Conservation (phyloP, 2,113 vertebrate species). For the Pangasianodon hypophthalmus region DNA sequence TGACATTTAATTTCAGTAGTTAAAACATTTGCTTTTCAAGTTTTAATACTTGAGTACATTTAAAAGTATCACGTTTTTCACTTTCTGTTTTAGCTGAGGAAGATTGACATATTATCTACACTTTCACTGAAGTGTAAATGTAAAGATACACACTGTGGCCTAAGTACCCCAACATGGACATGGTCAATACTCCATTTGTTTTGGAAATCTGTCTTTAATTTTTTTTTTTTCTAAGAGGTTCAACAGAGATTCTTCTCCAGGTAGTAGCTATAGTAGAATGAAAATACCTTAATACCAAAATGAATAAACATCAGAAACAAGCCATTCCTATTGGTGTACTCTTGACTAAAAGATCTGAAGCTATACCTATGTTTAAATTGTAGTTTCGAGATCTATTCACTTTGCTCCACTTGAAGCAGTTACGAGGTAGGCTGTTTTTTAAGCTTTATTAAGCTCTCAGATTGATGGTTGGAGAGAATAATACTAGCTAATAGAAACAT, state of each 20-base stretch:
- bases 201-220: background rate
- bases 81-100: background rate
- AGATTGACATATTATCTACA: too few relatives aligned
- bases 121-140: too few relatives aligned
- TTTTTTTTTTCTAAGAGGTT: too few relatives aligned
- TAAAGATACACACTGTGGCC: too few relatives aligned
- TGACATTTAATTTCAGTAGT: too few relatives aligned
- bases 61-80: too few relatives aligned
- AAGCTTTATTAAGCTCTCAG: too few relatives aligned
- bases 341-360: background rate
- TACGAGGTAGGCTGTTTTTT: background rate
- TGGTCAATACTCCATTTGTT: background rate
- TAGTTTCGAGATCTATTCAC: background rate
- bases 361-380: background rate
- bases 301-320: background rate
- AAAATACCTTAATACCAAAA: background rate
- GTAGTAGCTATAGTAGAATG: background rate
- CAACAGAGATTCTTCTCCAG: background rate
- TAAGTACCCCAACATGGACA: too few relatives aligned
- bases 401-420: background rate
- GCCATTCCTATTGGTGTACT: background rate
- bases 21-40: background rate
- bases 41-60: too few relatives aligned
- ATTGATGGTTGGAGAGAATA: background rate
- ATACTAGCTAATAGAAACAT: background rate